phyloP scores from a whole-genome alignment of 1,140 invertebrate genomes.

The Adoxophyes honmai region DNA sequence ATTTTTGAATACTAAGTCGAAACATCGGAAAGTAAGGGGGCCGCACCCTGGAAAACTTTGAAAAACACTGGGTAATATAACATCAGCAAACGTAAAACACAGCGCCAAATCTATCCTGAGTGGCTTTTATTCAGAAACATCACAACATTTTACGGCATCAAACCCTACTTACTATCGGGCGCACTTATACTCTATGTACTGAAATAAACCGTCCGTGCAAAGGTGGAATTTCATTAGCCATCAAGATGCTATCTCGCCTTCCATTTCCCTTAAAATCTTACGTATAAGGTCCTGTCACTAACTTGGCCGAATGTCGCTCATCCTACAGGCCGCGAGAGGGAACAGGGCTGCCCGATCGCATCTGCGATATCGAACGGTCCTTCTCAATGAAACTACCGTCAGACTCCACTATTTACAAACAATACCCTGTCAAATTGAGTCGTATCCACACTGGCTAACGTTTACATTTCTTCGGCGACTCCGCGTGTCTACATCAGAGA shows the following conservation, averaged over 20 bases:
- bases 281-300: conserved; percentile 12
- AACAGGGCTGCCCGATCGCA: conserved; percentile 53
- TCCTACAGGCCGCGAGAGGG: conserved; percentile 45
- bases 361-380: conserved; percentile 34
- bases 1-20: too few species aligned
- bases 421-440: conserved; percentile 22
- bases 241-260: not conserved
- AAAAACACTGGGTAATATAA: too few species aligned
- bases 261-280: not conserved
- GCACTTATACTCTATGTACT: too few species aligned
- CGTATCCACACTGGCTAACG: conserved; percentile 18
- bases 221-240: conserved; percentile 11
- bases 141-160: too few species aligned
- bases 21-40: too few species aligned
- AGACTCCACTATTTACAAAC: conserved; percentile 21
- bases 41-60: too few species aligned
- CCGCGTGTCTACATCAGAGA: conserved; percentile 48
- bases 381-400: conserved; percentile 28
- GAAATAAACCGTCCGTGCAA: not conserved
- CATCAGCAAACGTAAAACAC: too few species aligned
- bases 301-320: conserved; percentile 40
- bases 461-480: conserved; percentile 20
- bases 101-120: too few species aligned
- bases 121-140: too few species aligned
- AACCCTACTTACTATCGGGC: too few species aligned